Evolutionary conservation across 1,140 invertebrate genomes (phyloP).

Genomic region (Drosophila cardini): DNA sequence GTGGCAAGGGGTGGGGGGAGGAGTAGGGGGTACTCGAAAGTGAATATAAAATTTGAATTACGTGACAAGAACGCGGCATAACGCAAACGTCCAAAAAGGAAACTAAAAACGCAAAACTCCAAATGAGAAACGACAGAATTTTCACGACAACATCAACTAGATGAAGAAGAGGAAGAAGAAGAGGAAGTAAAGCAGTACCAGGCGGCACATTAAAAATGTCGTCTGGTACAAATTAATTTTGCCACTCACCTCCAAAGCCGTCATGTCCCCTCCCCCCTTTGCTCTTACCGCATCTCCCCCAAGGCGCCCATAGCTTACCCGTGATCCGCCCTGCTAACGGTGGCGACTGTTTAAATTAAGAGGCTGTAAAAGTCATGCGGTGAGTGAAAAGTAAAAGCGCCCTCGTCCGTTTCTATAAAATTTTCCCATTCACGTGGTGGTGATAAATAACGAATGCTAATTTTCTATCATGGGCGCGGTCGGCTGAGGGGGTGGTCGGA

Average conservation of each 20-base stretch:
- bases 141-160: constrained; percentile 3
- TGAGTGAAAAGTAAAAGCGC: constrained; percentile 75
- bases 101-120: constrained; percentile 61
- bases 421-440: constrained; percentile 42
- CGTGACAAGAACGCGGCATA: constrained; percentile 65
- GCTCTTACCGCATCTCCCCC: neutral
- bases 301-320: constrained; percentile 27
- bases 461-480: constrained; percentile 52
- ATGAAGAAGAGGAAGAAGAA: constrained; percentile 10
- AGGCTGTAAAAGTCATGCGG: constrained; percentile 82
- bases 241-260: constrained; percentile 17
- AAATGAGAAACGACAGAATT: constrained; percentile 31
- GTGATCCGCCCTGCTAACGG: constrained; percentile 28
- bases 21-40: constrained; percentile 25
- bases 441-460: constrained; percentile 75
- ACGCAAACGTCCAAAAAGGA: constrained; percentile 40
- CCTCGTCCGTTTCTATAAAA: constrained; percentile 23
- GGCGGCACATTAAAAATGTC: constrained; percentile 76
- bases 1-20: neutral
- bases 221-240: constrained; percentile 83
- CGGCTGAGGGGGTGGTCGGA: neutral
- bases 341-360: constrained; percentile 77
- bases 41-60: constrained; percentile 79
- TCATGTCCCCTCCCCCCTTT: neutral
- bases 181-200: constrained; percentile 17